Evolutionary conservation across 2,888 invertebrate species (phyloP), one percentile per base, ranked within the genome.

Genomic region (Quadriops clusia): DNA sequence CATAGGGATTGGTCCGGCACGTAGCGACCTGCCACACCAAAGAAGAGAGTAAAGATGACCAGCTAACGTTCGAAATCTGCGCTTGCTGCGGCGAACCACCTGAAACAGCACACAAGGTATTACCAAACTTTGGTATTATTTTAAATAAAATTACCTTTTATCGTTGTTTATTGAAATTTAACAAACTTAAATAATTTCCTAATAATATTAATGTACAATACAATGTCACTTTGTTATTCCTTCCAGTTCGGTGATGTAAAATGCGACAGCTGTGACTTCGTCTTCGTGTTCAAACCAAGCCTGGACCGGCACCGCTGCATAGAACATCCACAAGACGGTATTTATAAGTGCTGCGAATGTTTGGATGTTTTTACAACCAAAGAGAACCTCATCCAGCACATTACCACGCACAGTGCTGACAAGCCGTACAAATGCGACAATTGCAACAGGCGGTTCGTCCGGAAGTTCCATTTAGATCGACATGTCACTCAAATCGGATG

Each of bases 391-490:
- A 61, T 70, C 13, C 64, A 75, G 22, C 87, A 87, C 52, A 68
- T 76, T 45, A 68, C 70, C 37, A 71, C 75, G 18, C 74, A 77
- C 45, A 78, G 74, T 25, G 60, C 70, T 33, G 60, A 61, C 17
- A 72, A 72, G 43, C 67, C 68, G 1, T 77, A 67, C 46, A 65
- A 67, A 14, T 86, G 85, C 54, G 65, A 68, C 17, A 64, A 70
- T 32, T 86, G 85, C 49, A 66, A 70, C 15, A 74, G 74, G 44
- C 71, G 72, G 37, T 86, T 86, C 56, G 80, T 77, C 2, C 64
- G 85, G 33, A 76, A 74, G 36, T 79, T 82, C 44, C 84, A 86
- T 58, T 67, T 86, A 22, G 63, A 77, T 38, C 62, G 80, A 10
- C 81, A 82, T 48, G 64, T 77, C 51, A 57, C 67, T 21, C 77